phyloP scores from a whole-genome alignment of 2,888 invertebrate species.

The Brachyopa scutellaris region DNA sequence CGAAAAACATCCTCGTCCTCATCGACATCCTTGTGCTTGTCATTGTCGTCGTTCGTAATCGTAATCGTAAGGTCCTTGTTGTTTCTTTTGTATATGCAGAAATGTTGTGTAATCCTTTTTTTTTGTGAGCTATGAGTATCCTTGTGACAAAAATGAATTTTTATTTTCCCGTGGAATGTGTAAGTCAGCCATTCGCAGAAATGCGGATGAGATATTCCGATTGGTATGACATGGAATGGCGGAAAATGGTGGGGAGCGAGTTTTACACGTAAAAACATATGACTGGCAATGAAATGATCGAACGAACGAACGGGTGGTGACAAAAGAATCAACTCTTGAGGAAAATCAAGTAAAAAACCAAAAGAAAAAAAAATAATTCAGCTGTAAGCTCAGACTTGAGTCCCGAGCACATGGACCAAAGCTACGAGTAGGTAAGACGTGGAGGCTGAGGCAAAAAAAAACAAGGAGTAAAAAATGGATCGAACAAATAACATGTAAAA shows the following conservation, averaged over 20 bases:
- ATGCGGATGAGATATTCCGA: background rate
- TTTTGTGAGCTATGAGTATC: too few relatives aligned
- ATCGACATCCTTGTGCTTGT: constrained; percentile 25
- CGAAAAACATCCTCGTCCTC: constrained; percentile 53
- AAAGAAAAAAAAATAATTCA: constrained; percentile 38
- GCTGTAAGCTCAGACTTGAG: background rate
- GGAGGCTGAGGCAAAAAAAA: background rate
- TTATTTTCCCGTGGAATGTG: constrained; percentile 24
- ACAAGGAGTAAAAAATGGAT: background rate
- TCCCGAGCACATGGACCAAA: background rate
- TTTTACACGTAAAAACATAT: background rate
- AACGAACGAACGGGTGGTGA: constrained; percentile 17
- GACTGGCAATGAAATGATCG: constrained; percentile 22
- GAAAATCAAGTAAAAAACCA: constrained; percentile 50
- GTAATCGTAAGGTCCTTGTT: constrained; percentile 39
- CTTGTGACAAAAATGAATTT: constrained; percentile 49
- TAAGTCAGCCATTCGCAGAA: background rate
- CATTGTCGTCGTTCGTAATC: background rate
- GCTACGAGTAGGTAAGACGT: background rate
- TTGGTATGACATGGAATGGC: constrained; percentile 43
- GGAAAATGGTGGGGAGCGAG: background rate
- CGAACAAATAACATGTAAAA: constrained; percentile 45
- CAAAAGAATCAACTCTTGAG: constrained; percentile 53
- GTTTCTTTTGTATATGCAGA: constrained; percentile 53
- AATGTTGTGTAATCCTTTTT: constrained; percentile 53